Base-by-base conservation (phyloP, 2,113 vertebrate genomes). In the Heptranchias perlo region DNA sequence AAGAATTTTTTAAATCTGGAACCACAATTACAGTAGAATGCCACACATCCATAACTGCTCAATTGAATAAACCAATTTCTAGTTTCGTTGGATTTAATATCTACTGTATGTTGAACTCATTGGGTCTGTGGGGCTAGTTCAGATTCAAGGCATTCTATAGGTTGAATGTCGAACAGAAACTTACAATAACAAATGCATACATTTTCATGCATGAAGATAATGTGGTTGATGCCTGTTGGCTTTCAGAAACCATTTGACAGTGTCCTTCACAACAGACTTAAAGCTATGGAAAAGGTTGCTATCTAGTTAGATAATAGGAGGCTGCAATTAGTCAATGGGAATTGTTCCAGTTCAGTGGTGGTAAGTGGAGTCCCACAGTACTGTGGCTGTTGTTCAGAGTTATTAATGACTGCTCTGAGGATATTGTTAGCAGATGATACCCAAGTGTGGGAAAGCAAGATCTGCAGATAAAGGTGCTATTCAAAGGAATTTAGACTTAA, bases 341-440 rank as follows among this genome's bases (percentile, higher is more conserved):
- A 21, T n/a, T 62, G 58, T 62, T 93, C 58, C 58, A 62, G 58
- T 93, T 93, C 58, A 64, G 18, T 93, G 89, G n/a, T 93, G 58
- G 89, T n/a, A 44, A 93, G n/a, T 93, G 89, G 58, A 39, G 61
- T 62, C 58, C 54, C 87, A 39, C 35, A 93, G 18, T 93, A 35
- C 89, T 62, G 58, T 62, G 89, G n/a, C 64, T 93, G 58, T n/a
- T 23, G 18, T 23, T 93, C 35, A 21, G 35, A n/a, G 58, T 62
- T 93, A 93, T 93, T 93, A 93, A 93, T 93, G 89, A 62, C 58
- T 93, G 89, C 64, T 62, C 35, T 93, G 89, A 93, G 58, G 58
- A 93, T 93, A 93, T 93, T 62, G 58, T 93, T 93, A 93, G 8
- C 89, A 93, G 58, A 64, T 93, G 89, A 64, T 93, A 64, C 58